These are phyloP conservation scores for Nothura maculosa DNA, from an alignment of 2,797 vertebrate genomes.

Conservation along the genomic window DNA sequence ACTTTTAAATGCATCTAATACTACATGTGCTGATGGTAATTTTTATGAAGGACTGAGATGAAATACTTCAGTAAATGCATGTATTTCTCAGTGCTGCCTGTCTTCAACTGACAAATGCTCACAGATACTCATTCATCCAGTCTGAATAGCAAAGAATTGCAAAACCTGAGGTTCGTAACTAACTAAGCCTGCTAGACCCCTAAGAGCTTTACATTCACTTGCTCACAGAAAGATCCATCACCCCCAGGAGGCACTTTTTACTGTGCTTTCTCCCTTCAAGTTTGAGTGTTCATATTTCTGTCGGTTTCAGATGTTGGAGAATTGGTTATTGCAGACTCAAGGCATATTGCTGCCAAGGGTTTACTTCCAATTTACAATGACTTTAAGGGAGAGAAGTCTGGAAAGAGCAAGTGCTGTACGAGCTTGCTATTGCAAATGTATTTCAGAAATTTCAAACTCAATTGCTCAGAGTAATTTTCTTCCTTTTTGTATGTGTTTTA, in stretches of 20 bases:
- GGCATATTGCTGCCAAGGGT: constrained; percentile 17
- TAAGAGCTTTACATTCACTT: constrained; percentile 15
- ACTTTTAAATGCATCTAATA: background rate
- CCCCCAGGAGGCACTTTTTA: constrained; percentile 23
- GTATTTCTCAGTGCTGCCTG: constrained; percentile 26
- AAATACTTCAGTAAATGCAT: background rate
- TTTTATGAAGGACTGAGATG: background rate
- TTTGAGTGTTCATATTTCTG: constrained; percentile 58
- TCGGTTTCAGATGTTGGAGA: background rate
- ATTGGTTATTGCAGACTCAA: constrained; percentile 34
- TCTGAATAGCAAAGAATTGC: background rate
- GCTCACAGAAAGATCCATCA: constrained; percentile 19
- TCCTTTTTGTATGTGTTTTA: background rate
- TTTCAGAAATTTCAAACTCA: constrained; percentile 10
- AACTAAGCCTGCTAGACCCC: background rate
- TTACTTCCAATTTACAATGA: constrained; percentile 38
- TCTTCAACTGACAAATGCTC: constrained; percentile 6
- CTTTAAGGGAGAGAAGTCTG: background rate
- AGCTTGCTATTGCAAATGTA: background rate
- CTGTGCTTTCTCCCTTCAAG: constrained; percentile 24
- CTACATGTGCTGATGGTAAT: background rate
- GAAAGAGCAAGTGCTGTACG: background rate
- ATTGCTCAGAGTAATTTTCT: background rate
- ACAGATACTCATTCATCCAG: constrained; percentile 10
- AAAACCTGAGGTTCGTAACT: constrained; percentile 45